These are phyloP conservation scores for Neoarius graeffei DNA, from an alignment of 2,113 vertebrate species.

Conservation along the genomic window DNA sequence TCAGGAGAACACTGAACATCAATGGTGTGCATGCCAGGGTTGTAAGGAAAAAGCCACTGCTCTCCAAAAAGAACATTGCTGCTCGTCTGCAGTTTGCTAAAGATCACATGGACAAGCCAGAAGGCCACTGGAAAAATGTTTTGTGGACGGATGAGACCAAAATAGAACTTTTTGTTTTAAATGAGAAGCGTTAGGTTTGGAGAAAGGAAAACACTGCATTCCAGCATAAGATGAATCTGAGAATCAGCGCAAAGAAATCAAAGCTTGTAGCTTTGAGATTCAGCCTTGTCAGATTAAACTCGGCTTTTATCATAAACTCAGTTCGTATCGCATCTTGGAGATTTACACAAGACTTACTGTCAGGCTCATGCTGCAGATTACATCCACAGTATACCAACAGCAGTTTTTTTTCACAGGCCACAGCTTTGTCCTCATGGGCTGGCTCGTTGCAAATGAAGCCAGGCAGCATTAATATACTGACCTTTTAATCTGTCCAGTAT, in stretches of 20 bases:
- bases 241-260: neutral
- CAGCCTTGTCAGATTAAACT: constrained; percentile 19
- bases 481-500: constrained; percentile 73
- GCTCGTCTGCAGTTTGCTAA: too few species aligned
- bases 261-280: neutral
- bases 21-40: too few species aligned
- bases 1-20: too few species aligned
- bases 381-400: constrained; percentile 26
- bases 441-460: constrained; percentile 1
- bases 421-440: neutral
- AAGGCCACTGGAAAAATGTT: too few species aligned
- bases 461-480: constrained; percentile 66
- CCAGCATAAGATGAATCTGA: neutral
- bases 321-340: constrained; percentile 12
- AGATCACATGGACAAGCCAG: too few species aligned
- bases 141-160: too few species aligned
- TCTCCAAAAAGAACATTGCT: too few species aligned
- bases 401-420: constrained; percentile 28
- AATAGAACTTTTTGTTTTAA: too few species aligned
- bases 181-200: too few species aligned
- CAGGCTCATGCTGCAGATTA: constrained; percentile 35
- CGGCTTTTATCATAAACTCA: constrained; percentile 21
- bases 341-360: constrained; percentile 40
- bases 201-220: too few species aligned
- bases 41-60: too few species aligned